Conservation (phyloP, 2,888 invertebrate genomes). For the Electrophaes corylata region DNA sequence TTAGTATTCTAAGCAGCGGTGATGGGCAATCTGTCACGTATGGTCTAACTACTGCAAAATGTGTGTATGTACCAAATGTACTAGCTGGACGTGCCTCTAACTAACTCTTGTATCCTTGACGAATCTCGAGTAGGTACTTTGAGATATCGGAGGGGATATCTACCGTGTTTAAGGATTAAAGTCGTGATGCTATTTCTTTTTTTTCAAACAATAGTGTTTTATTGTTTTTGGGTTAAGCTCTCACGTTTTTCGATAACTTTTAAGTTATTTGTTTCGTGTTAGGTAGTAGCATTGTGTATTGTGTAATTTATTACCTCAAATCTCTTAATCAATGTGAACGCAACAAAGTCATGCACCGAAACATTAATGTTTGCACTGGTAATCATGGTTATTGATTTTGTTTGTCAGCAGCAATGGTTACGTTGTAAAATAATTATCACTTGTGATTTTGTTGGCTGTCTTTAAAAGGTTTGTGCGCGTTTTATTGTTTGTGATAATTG, state of each 20-base stretch:
- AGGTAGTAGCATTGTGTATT: conserved; percentile 47
- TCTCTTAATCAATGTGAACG: conserved; percentile 70
- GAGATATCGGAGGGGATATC: too few species aligned
- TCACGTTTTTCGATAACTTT: neutral
- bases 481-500: conserved; percentile 15
- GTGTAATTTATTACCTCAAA: conserved; percentile 55
- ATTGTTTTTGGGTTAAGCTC: neutral
- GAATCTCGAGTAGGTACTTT: too few species aligned
- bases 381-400: conserved; percentile 52
- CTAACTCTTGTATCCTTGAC: too few species aligned
- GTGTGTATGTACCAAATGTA: too few species aligned
- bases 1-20: too few species aligned
- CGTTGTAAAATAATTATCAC: conserved; percentile 56
- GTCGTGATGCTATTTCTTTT: too few species aligned
- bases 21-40: too few species aligned
- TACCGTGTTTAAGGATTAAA: too few species aligned
- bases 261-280: conserved; percentile 10
- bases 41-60: too few species aligned
- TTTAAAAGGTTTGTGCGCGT: conserved; percentile 32
- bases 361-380: conserved; percentile 56
- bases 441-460: conserved; percentile 37
- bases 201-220: neutral
- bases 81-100: too few species aligned
- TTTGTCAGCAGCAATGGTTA: conserved; percentile 45
- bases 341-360: conserved; percentile 61